Conservation (phyloP, 1,140 invertebrate species). For the Ceratitis capitata region DNA sequence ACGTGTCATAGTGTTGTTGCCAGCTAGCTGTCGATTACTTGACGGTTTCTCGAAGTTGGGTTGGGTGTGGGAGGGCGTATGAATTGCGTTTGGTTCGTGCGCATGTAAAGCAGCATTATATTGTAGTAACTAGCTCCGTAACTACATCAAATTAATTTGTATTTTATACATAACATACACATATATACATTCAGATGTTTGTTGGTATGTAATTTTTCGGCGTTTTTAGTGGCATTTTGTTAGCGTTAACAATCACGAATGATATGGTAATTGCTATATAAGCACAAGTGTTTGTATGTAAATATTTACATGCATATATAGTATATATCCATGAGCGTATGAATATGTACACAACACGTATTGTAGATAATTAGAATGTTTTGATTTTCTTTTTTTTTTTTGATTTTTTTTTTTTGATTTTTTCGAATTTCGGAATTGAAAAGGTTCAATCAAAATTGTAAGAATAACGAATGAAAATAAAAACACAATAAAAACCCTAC, state of each 20-base stretch:
- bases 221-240: not conserved
- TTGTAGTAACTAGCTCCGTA: not conserved
- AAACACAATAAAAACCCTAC: not conserved
- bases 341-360: not conserved
- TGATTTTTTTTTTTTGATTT: too few relatives aligned
- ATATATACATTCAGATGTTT: too few relatives aligned
- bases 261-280: conserved; percentile 7
- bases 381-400: too few relatives aligned
- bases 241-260: conserved; percentile 9
- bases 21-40: too few relatives aligned
- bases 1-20: too few relatives aligned
- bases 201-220: not conserved
- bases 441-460: not conserved
- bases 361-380: conserved; percentile 10
- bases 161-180: too few relatives aligned
- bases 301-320: not conserved
- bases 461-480: not conserved
- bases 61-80: too few relatives aligned
- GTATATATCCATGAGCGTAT: not conserved
- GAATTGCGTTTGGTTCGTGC: too few relatives aligned
- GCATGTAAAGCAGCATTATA: not conserved
- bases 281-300: not conserved
- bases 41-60: too few relatives aligned
- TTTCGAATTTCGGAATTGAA: not conserved
- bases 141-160: conserved; percentile 17